phyloP scores from a whole-genome alignment of 2,797 vertebrate genomes.

The Echiichthys vipera region DNA sequence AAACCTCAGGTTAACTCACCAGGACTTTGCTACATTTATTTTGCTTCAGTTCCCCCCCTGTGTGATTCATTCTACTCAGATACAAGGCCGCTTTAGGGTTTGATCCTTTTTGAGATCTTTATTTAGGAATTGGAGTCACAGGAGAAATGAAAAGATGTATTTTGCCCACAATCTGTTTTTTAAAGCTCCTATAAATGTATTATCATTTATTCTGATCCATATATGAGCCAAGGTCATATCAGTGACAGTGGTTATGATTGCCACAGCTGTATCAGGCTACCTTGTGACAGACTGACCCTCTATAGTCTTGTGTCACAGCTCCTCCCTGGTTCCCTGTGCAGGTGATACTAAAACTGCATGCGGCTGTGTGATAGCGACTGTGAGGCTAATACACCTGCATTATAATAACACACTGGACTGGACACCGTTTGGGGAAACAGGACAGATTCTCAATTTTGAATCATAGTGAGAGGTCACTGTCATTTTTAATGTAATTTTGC shows the following conservation, averaged over 20 bases:
- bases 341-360: slow-evolving; percentile 43
- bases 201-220: slow-evolving; percentile 4
- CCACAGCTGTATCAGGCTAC: slow-evolving; percentile 9
- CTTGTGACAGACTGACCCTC: slow-evolving; percentile 21
- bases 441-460: slow-evolving; percentile 31
- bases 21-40: slow-evolving; percentile 58
- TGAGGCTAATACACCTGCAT: slow-evolving; percentile 50
- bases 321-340: slow-evolving; percentile 18
- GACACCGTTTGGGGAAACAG: slow-evolving; percentile 5
- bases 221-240: slow-evolving; percentile 16
- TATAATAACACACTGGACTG: slow-evolving; percentile 32
- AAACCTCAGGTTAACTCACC: slow-evolving; percentile 68
- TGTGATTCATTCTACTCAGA: slow-evolving; percentile 56
- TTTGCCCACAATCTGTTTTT: slow-evolving; percentile 17
- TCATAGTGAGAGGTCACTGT: slow-evolving; percentile 22
- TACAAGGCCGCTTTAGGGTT: slow-evolving; percentile 14
- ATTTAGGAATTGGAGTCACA: slow-evolving; percentile 44
- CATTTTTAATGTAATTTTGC: slow-evolving; percentile 38
- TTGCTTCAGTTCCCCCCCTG: slow-evolving; percentile 29
- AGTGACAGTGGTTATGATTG: slow-evolving; percentile 26
- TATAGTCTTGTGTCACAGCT: slow-evolving; percentile 16
- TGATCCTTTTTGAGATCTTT: slow-evolving; percentile 46
- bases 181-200: slow-evolving; percentile 4
- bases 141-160: slow-evolving; percentile 6
- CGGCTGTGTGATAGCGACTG: slow-evolving; percentile 51